A percentile compares a stretch with the other conserved stretches of the same genome.
phyloP scores from a whole-genome alignment of 2,113 vertebrate genomes.

The Tenrec ecaudatus region DNA sequence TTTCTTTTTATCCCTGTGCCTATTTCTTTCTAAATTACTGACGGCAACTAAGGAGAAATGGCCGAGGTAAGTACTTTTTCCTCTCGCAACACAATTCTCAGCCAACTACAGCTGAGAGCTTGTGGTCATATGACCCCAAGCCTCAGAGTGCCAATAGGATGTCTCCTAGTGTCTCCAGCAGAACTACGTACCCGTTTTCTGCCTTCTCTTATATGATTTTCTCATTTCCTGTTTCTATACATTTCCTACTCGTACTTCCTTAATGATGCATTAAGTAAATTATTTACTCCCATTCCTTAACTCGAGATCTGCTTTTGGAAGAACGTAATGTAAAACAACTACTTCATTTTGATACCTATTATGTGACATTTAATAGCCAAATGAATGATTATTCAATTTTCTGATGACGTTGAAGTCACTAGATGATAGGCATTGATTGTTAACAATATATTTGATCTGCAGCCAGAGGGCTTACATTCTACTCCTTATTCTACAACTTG shows the following conservation, averaged over 20 bases:
- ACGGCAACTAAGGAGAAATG: too few species aligned
- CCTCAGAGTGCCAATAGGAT: background rate
- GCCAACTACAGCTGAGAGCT: too few species aligned
- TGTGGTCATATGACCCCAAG: too few species aligned
- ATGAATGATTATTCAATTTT: background rate
- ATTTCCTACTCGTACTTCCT: background rate
- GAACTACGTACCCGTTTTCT: background rate
- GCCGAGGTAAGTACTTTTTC: too few species aligned
- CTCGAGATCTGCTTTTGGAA: background rate
- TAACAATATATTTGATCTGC: background rate
- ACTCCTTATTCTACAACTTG: background rate
- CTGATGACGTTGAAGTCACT: background rate
- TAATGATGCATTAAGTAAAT: background rate
- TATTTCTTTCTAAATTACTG: too few species aligned
- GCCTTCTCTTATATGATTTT: background rate
- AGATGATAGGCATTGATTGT: background rate
- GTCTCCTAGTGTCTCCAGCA: background rate
- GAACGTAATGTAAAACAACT: background rate
- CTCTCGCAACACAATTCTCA: too few species aligned
- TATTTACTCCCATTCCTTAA: background rate
- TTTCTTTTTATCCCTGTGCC: too few species aligned
- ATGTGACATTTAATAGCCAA: background rate
- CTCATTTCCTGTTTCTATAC: background rate
- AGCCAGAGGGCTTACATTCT: background rate
- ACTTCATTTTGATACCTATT: background rate